Percentiles rank a stretch among this genome's conserved stretches.
phyloP scores from a whole-genome alignment of 2,888 invertebrate genomes.

The Myathropa florea region DNA sequence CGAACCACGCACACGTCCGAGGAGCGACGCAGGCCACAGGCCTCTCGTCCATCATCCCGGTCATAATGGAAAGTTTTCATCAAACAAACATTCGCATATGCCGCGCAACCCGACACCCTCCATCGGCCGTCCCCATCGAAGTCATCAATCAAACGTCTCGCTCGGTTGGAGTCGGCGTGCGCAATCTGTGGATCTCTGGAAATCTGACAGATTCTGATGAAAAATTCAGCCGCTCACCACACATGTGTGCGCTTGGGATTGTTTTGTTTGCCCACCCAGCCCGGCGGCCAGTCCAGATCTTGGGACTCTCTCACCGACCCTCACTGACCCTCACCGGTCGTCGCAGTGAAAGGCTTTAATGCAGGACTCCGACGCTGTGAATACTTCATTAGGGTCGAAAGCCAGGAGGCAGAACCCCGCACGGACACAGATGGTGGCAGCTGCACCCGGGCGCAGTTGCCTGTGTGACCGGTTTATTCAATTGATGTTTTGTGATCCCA shows the following conservation, averaged over 20 bases:
- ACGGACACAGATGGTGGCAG: neutral
- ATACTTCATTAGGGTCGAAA: constrained; percentile 42
- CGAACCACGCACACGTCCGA: neutral
- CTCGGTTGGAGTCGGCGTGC: neutral
- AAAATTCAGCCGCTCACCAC: constrained; percentile 1
- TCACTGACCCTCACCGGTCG: too few relatives aligned
- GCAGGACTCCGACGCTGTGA: neutral
- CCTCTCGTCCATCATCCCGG: constrained; percentile 9
- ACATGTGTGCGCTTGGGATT: neutral
- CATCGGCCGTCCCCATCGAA: constrained; percentile 9
- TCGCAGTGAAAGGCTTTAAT: too few relatives aligned
- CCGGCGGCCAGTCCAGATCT: too few relatives aligned
- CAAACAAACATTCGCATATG: neutral
- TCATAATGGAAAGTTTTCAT: constrained; percentile 2
- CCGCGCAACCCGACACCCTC: constrained; percentile 11
- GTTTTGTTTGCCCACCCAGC: neutral
- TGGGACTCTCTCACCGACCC: too few relatives aligned
- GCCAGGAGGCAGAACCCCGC: neutral
- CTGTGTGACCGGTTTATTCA: constrained; percentile 48
- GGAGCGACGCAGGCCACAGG: neutral
- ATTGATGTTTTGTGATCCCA: constrained; percentile 62
- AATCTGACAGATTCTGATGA: constrained; percentile 13
- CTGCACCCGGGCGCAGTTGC: neutral
- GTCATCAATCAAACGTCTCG: constrained; percentile 51
- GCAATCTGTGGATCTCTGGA: constrained; percentile 1